A percentile compares a stretch with the other conserved stretches of the same genome.
Conservation (phyloP, 2,797 vertebrate genomes). For the Bradypus variegatus region DNA sequence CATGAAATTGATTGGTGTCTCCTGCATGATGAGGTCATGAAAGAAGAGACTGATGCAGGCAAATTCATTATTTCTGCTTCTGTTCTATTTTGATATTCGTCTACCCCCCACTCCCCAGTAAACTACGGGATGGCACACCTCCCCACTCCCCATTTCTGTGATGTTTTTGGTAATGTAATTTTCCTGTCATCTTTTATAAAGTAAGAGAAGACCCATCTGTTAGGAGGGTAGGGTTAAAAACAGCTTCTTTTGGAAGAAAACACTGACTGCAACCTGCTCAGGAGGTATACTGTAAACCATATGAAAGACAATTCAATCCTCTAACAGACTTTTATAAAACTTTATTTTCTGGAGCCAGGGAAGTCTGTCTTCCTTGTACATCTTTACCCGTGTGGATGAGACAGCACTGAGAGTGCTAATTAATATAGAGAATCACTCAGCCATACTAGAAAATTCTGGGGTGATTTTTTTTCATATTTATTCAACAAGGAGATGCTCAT, state of each 20-base stretch:
- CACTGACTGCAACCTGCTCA: not conserved
- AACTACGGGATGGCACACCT: not conserved
- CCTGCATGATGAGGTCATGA: slow-evolving; percentile 69
- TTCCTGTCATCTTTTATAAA: slow-evolving; percentile 70
- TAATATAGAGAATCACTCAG: not conserved
- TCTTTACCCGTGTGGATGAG: not conserved
- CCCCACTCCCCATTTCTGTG: not conserved
- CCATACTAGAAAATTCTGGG: too few relatives aligned
- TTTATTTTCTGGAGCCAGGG: slow-evolving; percentile 17
- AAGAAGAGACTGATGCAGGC: slow-evolving; percentile 62
- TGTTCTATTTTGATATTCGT: slow-evolving; percentile 68
- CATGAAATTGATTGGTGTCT: slow-evolving; percentile 65
- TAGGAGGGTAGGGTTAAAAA: slow-evolving; percentile 57
- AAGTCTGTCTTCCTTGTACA: not conserved
- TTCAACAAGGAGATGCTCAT: not conserved
- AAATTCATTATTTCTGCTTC: slow-evolving; percentile 72
- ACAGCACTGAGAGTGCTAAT: too few relatives aligned
- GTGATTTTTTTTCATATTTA: not conserved
- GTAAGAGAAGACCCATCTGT: slow-evolving; percentile 52
- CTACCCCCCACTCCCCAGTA: slow-evolving; percentile 22
- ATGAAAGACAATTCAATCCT: slow-evolving; percentile 46
- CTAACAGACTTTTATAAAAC: slow-evolving; percentile 55
- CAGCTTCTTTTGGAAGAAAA: slow-evolving; percentile 44
- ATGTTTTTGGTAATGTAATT: slow-evolving; percentile 64
- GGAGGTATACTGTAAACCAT: slow-evolving; percentile 46